Conservation (phyloP, 2,113 vertebrate genomes). For the Eidolon helvum region DNA sequence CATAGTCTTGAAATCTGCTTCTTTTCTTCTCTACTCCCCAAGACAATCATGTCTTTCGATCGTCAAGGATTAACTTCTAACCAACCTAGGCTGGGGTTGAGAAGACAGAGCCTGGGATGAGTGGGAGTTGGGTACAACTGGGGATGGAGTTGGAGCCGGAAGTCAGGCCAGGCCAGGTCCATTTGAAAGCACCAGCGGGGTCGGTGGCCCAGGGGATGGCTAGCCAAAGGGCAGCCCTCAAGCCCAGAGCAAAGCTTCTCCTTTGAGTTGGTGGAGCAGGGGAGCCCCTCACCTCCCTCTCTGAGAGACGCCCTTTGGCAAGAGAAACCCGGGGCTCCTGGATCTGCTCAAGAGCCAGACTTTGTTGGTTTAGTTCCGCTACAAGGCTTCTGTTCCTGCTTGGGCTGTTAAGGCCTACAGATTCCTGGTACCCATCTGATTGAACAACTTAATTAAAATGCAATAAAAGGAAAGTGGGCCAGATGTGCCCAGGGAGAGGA, state of each 20-base stretch:
- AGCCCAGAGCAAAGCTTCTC: background rate
- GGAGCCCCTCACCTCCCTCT: background rate
- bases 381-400: conserved; percentile 62
- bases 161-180: background rate
- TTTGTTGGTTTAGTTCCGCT: conserved; percentile 74
- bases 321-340: background rate
- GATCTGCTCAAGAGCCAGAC: conserved; percentile 37
- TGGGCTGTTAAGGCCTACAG: conserved; percentile 41
- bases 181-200: background rate
- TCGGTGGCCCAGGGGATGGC: background rate
- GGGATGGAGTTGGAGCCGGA: background rate
- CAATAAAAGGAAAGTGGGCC: conserved; percentile 68
- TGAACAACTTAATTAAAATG: conserved; percentile 73
- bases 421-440: conserved; percentile 66
- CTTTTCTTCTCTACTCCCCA: background rate
- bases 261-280: background rate
- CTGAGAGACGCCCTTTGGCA: background rate
- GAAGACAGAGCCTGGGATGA: background rate
- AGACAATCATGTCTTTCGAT: background rate
- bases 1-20: background rate
- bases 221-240: background rate
- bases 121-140: background rate
- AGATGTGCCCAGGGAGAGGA: background rate
- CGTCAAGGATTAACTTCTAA: background rate
- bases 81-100: background rate